Evolutionary conservation across 1,140 invertebrate genomes (phyloP), one percentile per base, ranked within the genome.

Genomic region (Drosophila varians): DNA sequence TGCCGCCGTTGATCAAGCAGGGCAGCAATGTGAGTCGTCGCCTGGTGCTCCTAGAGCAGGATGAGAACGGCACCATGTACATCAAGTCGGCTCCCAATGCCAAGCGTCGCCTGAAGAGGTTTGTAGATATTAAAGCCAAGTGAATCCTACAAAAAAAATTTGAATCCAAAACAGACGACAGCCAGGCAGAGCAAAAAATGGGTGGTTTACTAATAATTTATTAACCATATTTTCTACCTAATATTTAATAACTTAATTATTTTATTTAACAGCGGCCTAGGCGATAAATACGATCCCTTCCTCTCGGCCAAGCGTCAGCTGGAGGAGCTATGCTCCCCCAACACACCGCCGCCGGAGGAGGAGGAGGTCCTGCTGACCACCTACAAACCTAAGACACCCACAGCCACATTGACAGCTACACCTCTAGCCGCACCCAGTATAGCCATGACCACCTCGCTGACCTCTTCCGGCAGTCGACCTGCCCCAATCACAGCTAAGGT

Each of bases 221-320:
- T 38, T 7, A 14, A 5, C 12, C 3, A 38, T 16, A 16, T 7
- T 14, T 7, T 38, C 1, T 7, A 38, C 28, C 4, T 11, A 23
- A 28, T 43, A 26, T 26, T 31, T 31, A 40, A 12, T 52, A 8
- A 49, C 31, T 31, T 40, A 8, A 6, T 47, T 31, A 43, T 53
- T 23, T 57, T 52, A 38, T 49, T 16, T 45, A 51, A 66, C 52
- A 72, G 55, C 34, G 55, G 47, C 34, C 93, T 92, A 47, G 92
- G 92, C 51, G 90, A 92, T 49, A 91, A 92, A 16, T 95, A 95
- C 89, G 93, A 95, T 90, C 94, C 94, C 28, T 95, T 94, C 89
- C 79, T 94, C 25, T 92, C 93, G 58, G 94, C 95, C 2, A 94
- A 95, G 74, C 92, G 93, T n/a, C 95, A 95, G 90, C 92, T 95